These are phyloP conservation scores for Crocodylus rhombifer DNA, from an alignment of 2,797 vertebrate species.

Conservation along the genomic window DNA sequence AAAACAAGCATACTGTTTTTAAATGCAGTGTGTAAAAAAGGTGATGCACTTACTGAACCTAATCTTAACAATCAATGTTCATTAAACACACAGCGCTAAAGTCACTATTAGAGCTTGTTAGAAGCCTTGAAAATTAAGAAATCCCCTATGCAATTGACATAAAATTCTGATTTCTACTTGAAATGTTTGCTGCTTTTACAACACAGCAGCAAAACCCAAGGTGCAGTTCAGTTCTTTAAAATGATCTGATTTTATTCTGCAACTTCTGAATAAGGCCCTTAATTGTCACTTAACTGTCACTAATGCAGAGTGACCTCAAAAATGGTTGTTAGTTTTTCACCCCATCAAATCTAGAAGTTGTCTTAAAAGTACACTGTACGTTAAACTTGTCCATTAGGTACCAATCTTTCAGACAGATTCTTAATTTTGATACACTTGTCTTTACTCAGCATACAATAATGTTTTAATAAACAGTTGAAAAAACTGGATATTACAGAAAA, in stretches of 20 bases:
- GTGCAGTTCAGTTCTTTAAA: not conserved
- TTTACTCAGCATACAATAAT: no score
- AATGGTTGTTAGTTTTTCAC: not conserved
- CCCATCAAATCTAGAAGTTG: not conserved
- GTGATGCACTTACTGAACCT: no score
- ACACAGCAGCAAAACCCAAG: accelerated
- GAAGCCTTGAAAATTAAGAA: no score
- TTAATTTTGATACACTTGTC: not conserved
- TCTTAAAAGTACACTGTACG: not conserved
- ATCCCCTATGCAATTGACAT: no score
- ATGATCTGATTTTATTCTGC: not conserved
- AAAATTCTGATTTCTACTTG: not conserved
- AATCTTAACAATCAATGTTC: no score
- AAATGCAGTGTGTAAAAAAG: no score
- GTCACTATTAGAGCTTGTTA: no score
- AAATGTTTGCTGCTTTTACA: not conserved
- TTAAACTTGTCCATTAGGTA: not conserved
- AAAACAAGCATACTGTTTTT: not conserved
- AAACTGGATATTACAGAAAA: no score
- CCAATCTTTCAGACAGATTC: not conserved
- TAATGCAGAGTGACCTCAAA: not conserved
- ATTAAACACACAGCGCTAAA: no score
- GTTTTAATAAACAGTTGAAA: no score
- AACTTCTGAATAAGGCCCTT: not conserved
- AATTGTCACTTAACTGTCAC: not conserved